Conservation (phyloP, 2,888 invertebrate species). For the Cryptocephalus moraei region DNA sequence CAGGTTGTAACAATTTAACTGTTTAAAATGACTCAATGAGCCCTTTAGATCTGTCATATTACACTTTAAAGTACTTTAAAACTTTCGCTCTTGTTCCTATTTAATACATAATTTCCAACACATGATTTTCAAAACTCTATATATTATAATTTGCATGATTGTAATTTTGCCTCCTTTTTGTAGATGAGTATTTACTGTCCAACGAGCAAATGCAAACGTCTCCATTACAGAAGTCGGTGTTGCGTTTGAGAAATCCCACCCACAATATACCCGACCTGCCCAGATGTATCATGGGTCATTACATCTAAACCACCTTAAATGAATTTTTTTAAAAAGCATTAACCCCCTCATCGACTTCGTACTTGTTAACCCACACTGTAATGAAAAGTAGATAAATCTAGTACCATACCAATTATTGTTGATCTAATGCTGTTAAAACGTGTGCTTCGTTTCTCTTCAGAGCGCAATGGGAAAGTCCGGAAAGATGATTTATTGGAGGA, state of each 20-base stretch:
- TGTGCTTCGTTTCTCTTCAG: slow-evolving; percentile 36
- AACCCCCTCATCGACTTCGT: no score
- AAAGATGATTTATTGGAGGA: slow-evolving; percentile 35
- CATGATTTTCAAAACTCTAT: not conserved
- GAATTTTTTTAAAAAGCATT: no score
- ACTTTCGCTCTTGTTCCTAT: no score
- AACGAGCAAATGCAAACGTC: slow-evolving; percentile 1
- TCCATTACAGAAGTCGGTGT: slow-evolving; percentile 7
- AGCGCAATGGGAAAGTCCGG: slow-evolving; percentile 35
- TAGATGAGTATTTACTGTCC: not conserved
- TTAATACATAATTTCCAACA: no score
- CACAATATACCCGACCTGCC: slow-evolving; percentile 48
- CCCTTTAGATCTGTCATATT: no score
- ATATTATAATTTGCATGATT: not conserved
- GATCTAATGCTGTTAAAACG: slow-evolving; percentile 5
- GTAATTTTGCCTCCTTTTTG: not conserved
- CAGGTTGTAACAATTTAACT: no score
- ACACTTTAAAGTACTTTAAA: no score
- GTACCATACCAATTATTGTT: slow-evolving; percentile 2
- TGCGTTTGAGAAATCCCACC: slow-evolving; percentile 26
- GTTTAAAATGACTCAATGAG: no score
- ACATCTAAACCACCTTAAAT: slow-evolving; percentile 35
- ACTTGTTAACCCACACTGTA: not conserved
- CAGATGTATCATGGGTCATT: slow-evolving; percentile 54
- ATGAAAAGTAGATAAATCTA: not conserved